phyloP scores from a whole-genome alignment of 2,797 vertebrate species.

The Rallus crepitans region DNA sequence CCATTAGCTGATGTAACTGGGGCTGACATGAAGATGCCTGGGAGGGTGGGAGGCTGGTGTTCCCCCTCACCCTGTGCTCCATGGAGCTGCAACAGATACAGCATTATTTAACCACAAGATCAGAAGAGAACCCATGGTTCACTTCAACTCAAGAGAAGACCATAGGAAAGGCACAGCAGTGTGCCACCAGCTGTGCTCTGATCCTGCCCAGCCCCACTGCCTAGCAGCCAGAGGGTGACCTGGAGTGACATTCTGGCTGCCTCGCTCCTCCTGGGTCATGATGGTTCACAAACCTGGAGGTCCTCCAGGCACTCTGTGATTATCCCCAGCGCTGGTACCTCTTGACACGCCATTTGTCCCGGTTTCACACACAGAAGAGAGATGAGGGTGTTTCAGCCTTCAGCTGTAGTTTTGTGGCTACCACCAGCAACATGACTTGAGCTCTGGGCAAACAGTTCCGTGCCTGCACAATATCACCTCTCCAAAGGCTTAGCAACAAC shows the following conservation, averaged over 20 bases:
- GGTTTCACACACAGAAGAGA: not conserved
- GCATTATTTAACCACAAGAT: not conserved
- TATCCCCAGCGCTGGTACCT: not conserved
- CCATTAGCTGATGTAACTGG: not conserved
- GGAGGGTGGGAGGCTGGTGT: not conserved
- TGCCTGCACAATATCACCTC: not conserved
- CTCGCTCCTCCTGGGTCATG: not conserved
- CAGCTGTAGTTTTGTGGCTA: not conserved
- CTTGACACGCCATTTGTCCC: not conserved
- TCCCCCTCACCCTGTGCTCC: not conserved
- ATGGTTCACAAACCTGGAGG: not conserved
- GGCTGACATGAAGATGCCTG: not conserved
- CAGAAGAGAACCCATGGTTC: not conserved
- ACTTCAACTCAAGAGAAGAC: not conserved
- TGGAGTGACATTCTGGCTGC: rapidly evolving
- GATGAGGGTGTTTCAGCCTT: not conserved
- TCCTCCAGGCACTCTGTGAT: not conserved
- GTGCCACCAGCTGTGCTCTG: not conserved
- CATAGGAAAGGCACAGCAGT: not conserved
- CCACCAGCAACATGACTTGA: not conserved
- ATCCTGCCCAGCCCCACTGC: not conserved
- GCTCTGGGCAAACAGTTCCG: not conserved
- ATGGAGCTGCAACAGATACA: not conserved
- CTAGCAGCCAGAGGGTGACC: not conserved
- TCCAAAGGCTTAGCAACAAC: rapidly evolving